Evolutionary conservation across 64 coral and sea anemone species (phyloP), one percentile per base, ranked within the genome.

Genomic region (Porites australiensis): DNA sequence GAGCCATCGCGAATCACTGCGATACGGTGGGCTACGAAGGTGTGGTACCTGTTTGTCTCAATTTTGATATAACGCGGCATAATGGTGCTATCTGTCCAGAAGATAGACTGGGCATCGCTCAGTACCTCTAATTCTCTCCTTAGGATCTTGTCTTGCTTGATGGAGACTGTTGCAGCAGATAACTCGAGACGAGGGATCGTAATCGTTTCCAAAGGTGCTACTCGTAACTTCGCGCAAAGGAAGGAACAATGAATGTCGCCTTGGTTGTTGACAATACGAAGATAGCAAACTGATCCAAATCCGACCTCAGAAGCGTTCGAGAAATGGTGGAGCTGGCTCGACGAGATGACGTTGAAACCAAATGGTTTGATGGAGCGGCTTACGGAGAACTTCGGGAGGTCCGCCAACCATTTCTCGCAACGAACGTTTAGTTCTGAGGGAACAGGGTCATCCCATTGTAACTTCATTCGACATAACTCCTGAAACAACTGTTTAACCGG

Each of bases 231-330:
- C 6, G 49, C 86, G 58, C 37, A 15, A 19, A 88, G 6, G 16
- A 88, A 88, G 5, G 70, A 47, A 18, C 51, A 88, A 50, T 75
- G 86, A 44, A 88, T 18, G 0, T 79, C 3, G 6, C 87, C 74
- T 9, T 18, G 13, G 13, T 6, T 2, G 44, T 89, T 75, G 7
- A 63, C 44, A 5, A 77, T 2, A 5, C 71, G 57, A 0, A 90
- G 46, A 80, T 90, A 90, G 4, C 57, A 79, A 62, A 77, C 73
- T 45, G 73, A 23, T 18, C 74, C 74, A 66, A 79, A 89, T 63
- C 12, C 88, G 50, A 7, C 22, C 44, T 43, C 21, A n/a, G 58
- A 66, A 2, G 88, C 88, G 50, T 68, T 43, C 1, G 72, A 65
- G 74, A 89, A 79, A 13, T 63, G 73, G 50, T 89, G 60, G 3